A percentile compares a stretch with the other conserved stretches of the same genome.
phyloP scores from a whole-genome alignment of 2,797 vertebrate species.

The Novumbra hubbsi region DNA sequence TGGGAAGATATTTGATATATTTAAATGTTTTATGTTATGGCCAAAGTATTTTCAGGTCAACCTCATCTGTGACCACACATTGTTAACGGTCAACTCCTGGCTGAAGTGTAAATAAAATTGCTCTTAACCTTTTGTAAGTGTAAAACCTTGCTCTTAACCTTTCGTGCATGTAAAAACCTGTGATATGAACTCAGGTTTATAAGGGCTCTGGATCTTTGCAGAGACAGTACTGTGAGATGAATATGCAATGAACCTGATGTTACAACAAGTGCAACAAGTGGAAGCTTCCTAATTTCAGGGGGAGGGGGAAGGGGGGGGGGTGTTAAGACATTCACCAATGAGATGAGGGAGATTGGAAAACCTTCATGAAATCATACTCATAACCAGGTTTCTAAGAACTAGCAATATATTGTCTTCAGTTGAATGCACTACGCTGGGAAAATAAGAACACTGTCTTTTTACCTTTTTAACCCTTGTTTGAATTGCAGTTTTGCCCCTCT shows the following conservation, averaged over 20 bases:
- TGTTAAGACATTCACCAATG: constrained; percentile 44
- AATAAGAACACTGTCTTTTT: constrained; percentile 34
- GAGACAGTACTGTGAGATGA: constrained; percentile 57
- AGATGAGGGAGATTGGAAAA: constrained; percentile 41
- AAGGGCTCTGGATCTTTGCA: constrained; percentile 21
- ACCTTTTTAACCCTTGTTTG: constrained; percentile 40
- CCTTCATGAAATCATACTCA: constrained; percentile 46
- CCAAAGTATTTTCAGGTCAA: too few relatives aligned
- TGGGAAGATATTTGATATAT: too few relatives aligned
- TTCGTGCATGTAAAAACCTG: constrained; percentile 37
- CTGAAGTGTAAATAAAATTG: constrained; percentile 22
- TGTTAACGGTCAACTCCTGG: constrained; percentile 32
- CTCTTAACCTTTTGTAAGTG: constrained; percentile 30
- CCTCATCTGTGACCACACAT: too few relatives aligned
- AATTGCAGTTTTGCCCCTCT: constrained; percentile 60
- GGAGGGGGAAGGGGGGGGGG: constrained; percentile 33
- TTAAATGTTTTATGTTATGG: too few relatives aligned
- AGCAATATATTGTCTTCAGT: constrained; percentile 47
- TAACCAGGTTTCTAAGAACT: constrained; percentile 38
- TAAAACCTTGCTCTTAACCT: constrained; percentile 29
- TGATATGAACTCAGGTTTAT: constrained; percentile 32
- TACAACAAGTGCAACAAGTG: constrained; percentile 44
- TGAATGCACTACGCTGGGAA: constrained; percentile 44
- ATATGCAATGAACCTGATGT: constrained; percentile 68
- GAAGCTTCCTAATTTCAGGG: constrained; percentile 63